Percentiles rank a stretch among this genome's conserved stretches.
Evolutionary conservation across 2,113 vertebrate genomes (phyloP).

Genomic region (Orthonyx spaldingii): DNA sequence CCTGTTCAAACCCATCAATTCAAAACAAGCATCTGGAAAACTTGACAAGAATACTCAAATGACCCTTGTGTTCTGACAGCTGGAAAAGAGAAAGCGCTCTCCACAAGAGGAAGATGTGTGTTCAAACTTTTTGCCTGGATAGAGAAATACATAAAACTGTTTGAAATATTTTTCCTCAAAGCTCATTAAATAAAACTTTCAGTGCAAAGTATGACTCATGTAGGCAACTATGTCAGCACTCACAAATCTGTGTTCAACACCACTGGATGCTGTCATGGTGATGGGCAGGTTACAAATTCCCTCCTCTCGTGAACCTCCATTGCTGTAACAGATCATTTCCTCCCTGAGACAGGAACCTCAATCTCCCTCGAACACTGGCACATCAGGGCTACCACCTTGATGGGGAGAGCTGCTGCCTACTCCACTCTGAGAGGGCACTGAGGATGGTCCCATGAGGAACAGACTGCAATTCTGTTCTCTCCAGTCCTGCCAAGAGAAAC

Average conservation of each 20-base stretch:
- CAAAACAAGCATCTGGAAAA: slow-evolving; percentile 68
- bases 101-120: not conserved
- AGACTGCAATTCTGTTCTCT: not conserved
- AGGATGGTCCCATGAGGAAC: not conserved
- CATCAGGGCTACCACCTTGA: not conserved
- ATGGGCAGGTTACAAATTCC: not conserved
- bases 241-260: not conserved
- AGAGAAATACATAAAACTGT: not conserved
- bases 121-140: not conserved
- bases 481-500: not conserved
- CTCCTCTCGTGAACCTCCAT: not conserved
- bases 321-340: not conserved
- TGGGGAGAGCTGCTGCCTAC: not conserved
- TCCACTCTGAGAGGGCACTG: not conserved
- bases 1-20: slow-evolving; percentile 61
- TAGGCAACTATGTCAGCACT: not conserved
- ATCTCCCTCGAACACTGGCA: not conserved
- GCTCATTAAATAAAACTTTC: not conserved
- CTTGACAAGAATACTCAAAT: slow-evolving; percentile 60
- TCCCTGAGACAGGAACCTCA: not conserved
- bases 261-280: not conserved
- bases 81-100: slow-evolving; percentile 34
- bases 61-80: slow-evolving; percentile 30
- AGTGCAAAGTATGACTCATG: not conserved
- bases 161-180: slow-evolving; percentile 3